Evolutionary conservation across 2,888 invertebrate genomes (phyloP).

Genomic region (Harpalus rufipes): DNA sequence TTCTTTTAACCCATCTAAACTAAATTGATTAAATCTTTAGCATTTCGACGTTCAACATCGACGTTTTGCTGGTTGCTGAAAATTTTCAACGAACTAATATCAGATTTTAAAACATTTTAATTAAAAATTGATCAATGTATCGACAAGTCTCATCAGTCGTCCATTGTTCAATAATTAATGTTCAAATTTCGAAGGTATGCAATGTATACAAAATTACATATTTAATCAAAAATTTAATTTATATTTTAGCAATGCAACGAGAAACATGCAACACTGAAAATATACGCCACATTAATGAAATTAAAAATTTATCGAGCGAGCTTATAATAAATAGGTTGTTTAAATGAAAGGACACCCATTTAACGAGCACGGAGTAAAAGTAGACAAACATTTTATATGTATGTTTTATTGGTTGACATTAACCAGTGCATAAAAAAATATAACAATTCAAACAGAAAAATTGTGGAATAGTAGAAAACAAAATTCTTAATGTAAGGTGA

Average conservation of each 20-base stretch:
- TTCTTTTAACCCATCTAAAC: too few relatives aligned
- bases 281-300: conserved; percentile 50
- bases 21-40: too few relatives aligned
- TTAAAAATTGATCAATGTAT: conserved; percentile 27
- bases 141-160: not conserved
- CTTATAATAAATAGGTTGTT: conserved; percentile 40
- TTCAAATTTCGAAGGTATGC: conserved; percentile 7
- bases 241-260: conserved; percentile 17
- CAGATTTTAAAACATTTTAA: conserved; percentile 19
- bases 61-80: not conserved
- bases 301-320: conserved; percentile 51
- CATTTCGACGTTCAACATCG: not conserved
- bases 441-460: too few relatives aligned
- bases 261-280: conserved; percentile 40
- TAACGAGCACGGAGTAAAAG: conserved; percentile 7
- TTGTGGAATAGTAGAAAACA: too few relatives aligned
- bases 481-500: too few relatives aligned
- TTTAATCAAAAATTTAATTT: conserved; percentile 55
- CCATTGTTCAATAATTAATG: conserved; percentile 24
- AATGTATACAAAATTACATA: conserved; percentile 5
- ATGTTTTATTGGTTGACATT: conserved; percentile 20
- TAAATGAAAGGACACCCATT: conserved; percentile 13
- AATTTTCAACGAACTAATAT: conserved; percentile 1
- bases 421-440: not conserved
- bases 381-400: not conserved